Conservation (phyloP, 2,888 invertebrate species). For the Diarsia brunnea region DNA sequence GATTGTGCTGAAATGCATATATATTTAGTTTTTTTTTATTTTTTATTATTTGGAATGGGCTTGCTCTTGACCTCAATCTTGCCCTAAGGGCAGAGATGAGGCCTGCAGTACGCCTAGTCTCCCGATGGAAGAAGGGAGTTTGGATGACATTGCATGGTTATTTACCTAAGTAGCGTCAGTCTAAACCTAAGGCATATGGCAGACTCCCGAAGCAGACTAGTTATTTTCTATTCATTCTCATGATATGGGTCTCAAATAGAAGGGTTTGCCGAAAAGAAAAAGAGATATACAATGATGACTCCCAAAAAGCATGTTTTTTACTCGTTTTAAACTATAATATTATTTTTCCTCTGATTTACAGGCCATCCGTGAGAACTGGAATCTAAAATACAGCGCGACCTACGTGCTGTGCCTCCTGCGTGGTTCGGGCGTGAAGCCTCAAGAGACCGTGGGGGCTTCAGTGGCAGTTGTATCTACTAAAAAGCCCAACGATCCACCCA, state of each 20-base stretch:
- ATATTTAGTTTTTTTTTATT: too few relatives aligned
- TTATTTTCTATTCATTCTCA: neutral
- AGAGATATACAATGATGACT: neutral
- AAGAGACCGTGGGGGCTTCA: slow-evolving; percentile 85
- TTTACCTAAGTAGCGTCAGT: neutral
- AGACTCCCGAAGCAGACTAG: neutral
- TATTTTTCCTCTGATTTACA: slow-evolving; percentile 71
- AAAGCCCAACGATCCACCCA: slow-evolving; percentile 76
- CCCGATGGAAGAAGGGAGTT: too few relatives aligned
- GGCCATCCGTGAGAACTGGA: slow-evolving; percentile 98
- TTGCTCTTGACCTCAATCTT: too few relatives aligned
- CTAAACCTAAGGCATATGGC: neutral
- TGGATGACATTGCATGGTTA: neutral
- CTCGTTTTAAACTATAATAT: neutral
- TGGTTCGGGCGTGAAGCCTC: slow-evolving; percentile 91
- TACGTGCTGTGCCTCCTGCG: slow-evolving; percentile 96
- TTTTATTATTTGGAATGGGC: too few relatives aligned
- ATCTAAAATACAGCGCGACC: slow-evolving; percentile 97
- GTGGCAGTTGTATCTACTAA: slow-evolving; percentile 79
- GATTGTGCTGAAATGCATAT: neutral
- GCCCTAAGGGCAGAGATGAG: too few relatives aligned
- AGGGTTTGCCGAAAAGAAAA: neutral
- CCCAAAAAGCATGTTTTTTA: neutral
- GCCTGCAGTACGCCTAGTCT: too few relatives aligned
- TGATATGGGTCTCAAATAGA: neutral